Conservation (phyloP, 2,113 vertebrate species). For the Astur gentilis region DNA sequence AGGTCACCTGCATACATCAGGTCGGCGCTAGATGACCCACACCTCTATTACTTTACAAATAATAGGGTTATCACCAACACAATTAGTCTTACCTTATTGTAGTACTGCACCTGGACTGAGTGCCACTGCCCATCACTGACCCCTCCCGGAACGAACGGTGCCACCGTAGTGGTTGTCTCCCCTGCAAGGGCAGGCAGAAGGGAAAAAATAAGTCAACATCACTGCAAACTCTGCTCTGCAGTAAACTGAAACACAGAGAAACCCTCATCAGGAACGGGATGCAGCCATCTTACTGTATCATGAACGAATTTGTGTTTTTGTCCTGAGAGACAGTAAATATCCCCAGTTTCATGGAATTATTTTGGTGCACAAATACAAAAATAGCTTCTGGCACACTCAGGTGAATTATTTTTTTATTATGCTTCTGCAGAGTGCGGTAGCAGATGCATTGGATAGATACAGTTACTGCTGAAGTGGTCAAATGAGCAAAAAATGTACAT, state of each 20-base stretch:
- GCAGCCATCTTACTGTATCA: not conserved
- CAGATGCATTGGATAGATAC: not conserved
- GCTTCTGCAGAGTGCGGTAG: not conserved
- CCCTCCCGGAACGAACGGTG: constrained; percentile 82
- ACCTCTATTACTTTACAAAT: not conserved
- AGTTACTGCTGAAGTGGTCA: not conserved
- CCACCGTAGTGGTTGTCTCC: constrained; percentile 88
- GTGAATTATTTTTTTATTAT: not conserved
- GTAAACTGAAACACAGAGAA: not conserved
- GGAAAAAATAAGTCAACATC: not conserved
- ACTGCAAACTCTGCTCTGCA: not conserved
- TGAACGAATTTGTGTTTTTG: not conserved
- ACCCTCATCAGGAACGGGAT: not conserved
- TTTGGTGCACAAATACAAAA: not conserved
- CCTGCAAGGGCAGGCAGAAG: constrained; percentile 66
- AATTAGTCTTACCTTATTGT: constrained; percentile 88
- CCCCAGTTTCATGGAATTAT: not conserved
- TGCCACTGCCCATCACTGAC: constrained; percentile 97
- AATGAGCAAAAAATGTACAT: not conserved
- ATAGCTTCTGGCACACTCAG: not conserved
- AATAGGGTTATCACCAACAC: not conserved
- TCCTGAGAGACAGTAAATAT: not conserved
- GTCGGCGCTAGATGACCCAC: not conserved
- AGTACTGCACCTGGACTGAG: constrained; percentile 92
- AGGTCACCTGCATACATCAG: not conserved